Evolutionary conservation across 2,113 vertebrate genomes (phyloP).

Genomic region (Pseudopipra pipra): DNA sequence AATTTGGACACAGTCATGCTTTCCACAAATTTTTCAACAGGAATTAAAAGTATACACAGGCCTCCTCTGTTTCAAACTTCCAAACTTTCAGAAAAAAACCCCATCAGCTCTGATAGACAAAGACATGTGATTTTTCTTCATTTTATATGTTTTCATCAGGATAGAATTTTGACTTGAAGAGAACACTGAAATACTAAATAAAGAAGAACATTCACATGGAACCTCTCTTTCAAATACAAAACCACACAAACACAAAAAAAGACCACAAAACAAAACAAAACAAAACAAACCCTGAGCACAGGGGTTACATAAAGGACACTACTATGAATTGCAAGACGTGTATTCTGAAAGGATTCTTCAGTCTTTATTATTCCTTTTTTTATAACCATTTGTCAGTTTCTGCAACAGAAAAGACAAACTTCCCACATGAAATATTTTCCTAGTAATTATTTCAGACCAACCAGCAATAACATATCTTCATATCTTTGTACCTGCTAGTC

Average conservation of each 20-base stretch:
- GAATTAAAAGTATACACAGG: not conserved
- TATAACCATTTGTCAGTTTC: not conserved
- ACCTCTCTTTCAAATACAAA: not conserved
- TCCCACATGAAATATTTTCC: not conserved
- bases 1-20: not conserved
- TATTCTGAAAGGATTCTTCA: not conserved
- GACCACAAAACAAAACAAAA: not conserved
- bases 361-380: not conserved
- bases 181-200: not conserved
- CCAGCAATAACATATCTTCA: not conserved
- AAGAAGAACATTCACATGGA: not conserved
- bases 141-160: not conserved
- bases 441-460: constrained; percentile 1
- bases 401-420: not conserved
- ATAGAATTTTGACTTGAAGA: not conserved
- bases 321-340: not conserved
- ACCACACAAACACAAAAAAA: not conserved
- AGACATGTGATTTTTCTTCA: not conserved
- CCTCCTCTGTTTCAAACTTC: not conserved
- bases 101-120: not conserved
- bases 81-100: not conserved
- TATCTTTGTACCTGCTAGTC: not conserved
- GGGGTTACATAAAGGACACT: not conserved
- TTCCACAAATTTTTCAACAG: not conserved
- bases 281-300: not conserved